These are phyloP conservation scores for Mythimna ferrago DNA, from an alignment of 2,888 invertebrate genomes.

Conservation along the genomic window DNA sequence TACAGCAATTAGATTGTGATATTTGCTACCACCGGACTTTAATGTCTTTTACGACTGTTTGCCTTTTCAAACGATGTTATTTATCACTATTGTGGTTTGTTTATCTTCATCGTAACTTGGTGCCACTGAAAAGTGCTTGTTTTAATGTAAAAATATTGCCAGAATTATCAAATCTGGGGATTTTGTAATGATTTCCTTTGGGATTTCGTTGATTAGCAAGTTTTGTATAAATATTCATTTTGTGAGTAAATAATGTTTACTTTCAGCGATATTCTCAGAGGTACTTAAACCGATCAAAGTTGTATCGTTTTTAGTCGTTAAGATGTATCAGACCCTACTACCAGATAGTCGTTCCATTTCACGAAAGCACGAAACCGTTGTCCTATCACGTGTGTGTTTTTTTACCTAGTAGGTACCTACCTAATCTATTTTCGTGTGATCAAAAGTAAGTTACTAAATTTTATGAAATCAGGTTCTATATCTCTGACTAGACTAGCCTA, in stretches of 20 bases:
- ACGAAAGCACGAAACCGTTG: too few relatives aligned
- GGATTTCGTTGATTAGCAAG: constrained; percentile 35
- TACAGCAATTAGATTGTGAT: constrained; percentile 1
- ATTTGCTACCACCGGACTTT: constrained; percentile 6
- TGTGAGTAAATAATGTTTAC: constrained; percentile 21
- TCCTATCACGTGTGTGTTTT: too few relatives aligned
- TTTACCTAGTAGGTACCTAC: too few relatives aligned
- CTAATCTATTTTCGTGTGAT: too few relatives aligned
- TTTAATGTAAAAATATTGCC: background rate
- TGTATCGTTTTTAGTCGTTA: background rate
- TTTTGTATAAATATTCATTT: constrained; percentile 28
- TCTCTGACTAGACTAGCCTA: too few relatives aligned
- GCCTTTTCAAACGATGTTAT: background rate
- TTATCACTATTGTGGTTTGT: background rate
- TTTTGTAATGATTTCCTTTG: constrained; percentile 28
- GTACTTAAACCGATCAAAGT: constrained; percentile 9
- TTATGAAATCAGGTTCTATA: too few relatives aligned
- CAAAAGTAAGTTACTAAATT: too few relatives aligned
- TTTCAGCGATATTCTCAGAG: background rate
- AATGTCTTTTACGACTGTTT: background rate
- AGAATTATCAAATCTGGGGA: background rate
- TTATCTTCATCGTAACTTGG: background rate
- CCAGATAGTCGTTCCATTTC: too few relatives aligned
- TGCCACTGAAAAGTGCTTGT: too few relatives aligned
- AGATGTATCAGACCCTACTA: too few relatives aligned